Percentiles rank a stretch among this genome's conserved stretches.
These are phyloP conservation scores for Hydrotaea diabolus DNA, from an alignment of 2,888 invertebrate genomes.

Conservation along the genomic window DNA sequence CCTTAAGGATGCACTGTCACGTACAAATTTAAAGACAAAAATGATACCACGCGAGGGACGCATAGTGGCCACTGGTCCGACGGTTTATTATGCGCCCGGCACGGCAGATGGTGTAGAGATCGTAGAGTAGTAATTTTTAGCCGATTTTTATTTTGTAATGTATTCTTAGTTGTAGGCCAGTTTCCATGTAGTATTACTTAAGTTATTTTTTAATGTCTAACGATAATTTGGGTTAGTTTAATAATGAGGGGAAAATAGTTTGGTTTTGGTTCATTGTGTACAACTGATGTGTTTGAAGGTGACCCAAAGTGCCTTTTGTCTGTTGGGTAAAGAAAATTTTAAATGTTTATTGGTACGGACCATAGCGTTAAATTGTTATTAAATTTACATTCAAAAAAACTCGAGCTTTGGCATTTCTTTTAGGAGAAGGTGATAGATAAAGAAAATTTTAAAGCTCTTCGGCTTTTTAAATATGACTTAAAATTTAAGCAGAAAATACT, in stretches of 20 bases:
- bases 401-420: too few relatives aligned
- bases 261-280: not conserved
- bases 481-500: too few relatives aligned
- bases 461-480: too few relatives aligned
- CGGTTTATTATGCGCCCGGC: constrained; percentile 85
- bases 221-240: not conserved
- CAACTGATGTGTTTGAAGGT: constrained; percentile 16
- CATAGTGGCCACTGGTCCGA: constrained; percentile 88
- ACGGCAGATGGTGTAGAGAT: constrained; percentile 69
- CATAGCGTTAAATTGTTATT: too few relatives aligned
- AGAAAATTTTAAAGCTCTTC: too few relatives aligned
- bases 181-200: constrained; percentile 57
- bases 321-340: not conserved
- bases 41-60: constrained; percentile 84
- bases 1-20: constrained; percentile 81
- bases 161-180: constrained; percentile 70
- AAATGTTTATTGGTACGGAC: not conserved
- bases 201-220: constrained; percentile 28
- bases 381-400: too few relatives aligned
- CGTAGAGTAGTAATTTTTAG: constrained; percentile 52
- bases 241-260: not conserved
- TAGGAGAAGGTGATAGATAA: too few relatives aligned
- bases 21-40: constrained; percentile 72
- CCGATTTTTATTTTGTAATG: constrained; percentile 70
- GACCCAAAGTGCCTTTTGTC: not conserved